Conservation (phyloP, 2,888 invertebrate genomes). For the Mythimna ferrago region DNA sequence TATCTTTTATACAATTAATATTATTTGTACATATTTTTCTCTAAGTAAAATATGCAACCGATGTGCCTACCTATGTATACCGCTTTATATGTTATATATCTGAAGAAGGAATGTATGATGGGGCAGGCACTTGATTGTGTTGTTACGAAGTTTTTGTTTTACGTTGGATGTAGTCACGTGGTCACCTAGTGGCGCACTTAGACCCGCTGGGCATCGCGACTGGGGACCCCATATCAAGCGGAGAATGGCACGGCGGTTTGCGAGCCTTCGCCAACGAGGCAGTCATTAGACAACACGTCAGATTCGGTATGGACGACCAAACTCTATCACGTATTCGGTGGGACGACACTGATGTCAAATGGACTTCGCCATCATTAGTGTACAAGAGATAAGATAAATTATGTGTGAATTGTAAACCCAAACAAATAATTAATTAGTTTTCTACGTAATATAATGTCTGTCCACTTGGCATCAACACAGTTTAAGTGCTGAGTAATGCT, state of each 20-base stretch:
- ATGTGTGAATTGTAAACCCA: conserved; percentile 43
- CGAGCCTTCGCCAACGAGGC: conserved; percentile 89
- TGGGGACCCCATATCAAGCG: conserved; percentile 91
- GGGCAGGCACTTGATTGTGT: conserved; percentile 46
- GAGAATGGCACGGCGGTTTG: conserved; percentile 88
- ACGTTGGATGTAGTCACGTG: conserved; percentile 94
- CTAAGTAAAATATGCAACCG: conserved; percentile 40
- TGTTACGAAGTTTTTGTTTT: conserved; percentile 67
- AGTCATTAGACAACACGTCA: conserved; percentile 89
- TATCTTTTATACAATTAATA: conserved; percentile 28
- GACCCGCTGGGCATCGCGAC: conserved; percentile 98
- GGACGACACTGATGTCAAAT: conserved; percentile 76
- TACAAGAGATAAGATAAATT: conserved; percentile 51
- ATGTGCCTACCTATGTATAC: conserved; percentile 39
- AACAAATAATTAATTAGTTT: conserved; percentile 55
- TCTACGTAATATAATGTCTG: conserved; percentile 42
- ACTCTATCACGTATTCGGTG: conserved; percentile 73
- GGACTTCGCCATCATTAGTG: conserved; percentile 58
- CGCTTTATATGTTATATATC: conserved; percentile 59
- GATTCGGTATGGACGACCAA: conserved; percentile 87
- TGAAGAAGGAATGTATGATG: conserved; percentile 48
- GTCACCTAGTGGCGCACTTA: conserved; percentile 97
- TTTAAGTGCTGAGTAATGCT: conserved; percentile 70
- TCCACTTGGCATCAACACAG: conserved; percentile 70
- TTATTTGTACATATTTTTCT: conserved; percentile 37